phyloP scores from a whole-genome alignment of 2,888 invertebrate species.

The Sylvicola cinctus region DNA sequence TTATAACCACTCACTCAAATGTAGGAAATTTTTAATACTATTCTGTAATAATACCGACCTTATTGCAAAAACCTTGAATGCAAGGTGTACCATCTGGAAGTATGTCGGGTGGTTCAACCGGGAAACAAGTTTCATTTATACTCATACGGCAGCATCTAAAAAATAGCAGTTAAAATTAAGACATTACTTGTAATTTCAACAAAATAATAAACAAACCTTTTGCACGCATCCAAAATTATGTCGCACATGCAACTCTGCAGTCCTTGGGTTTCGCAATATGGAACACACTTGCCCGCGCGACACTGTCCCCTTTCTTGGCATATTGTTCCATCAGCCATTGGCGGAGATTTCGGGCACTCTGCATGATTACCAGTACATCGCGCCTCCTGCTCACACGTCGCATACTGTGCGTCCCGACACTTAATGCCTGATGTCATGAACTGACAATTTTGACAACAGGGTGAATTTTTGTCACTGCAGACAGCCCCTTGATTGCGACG shows the following conservation, averaged over 20 bases:
- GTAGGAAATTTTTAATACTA: no score
- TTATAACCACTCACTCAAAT: neutral
- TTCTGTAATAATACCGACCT: constrained; percentile 34
- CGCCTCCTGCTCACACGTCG: constrained; percentile 84
- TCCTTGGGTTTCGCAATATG: constrained; percentile 86
- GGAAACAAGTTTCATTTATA: constrained; percentile 78
- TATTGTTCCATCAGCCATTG: constrained; percentile 66
- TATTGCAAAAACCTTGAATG: constrained; percentile 90
- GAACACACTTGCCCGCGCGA: constrained; percentile 73
- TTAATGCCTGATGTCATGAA: constrained; percentile 65
- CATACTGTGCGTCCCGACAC: constrained; percentile 77
- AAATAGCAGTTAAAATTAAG: constrained; percentile 2
- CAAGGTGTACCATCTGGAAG: constrained; percentile 88
- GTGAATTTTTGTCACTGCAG: constrained; percentile 92
- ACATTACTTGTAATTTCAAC: neutral
- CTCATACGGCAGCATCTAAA: constrained; percentile 66
- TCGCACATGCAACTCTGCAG: constrained; percentile 94
- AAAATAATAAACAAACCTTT: constrained; percentile 28
- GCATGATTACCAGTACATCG: constrained; percentile 64
- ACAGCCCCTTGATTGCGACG: constrained; percentile 64
- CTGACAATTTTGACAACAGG: constrained; percentile 83
- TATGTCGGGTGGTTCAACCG: constrained; percentile 72
- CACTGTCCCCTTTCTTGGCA: constrained; percentile 88
- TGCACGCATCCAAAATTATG: constrained; percentile 78
- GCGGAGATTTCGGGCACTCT: constrained; percentile 69